These are phyloP conservation scores for Miltochrista miniata DNA, from an alignment of 2,888 invertebrate species.

Conservation along the genomic window DNA sequence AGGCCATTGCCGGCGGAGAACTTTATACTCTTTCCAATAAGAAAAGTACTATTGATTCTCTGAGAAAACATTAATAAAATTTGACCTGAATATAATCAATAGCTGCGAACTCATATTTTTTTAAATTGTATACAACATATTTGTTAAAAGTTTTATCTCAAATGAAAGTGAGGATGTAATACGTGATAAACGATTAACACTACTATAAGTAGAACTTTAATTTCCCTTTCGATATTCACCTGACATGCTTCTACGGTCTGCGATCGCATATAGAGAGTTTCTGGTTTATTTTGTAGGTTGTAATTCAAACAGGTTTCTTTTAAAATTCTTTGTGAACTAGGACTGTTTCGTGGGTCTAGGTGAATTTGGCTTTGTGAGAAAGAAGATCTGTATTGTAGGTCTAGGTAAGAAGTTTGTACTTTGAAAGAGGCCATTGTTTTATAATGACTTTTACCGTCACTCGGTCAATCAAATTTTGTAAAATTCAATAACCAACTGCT, in stretches of 20 bases:
- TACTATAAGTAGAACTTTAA: slow-evolving; percentile 30
- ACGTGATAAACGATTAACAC: slow-evolving; percentile 32
- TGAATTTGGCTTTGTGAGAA: slow-evolving; percentile 8
- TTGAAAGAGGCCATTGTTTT: too few species aligned
- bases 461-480: too few species aligned
- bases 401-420: too few species aligned
- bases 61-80: neutral
- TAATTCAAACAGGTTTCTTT: slow-evolving; percentile 18
- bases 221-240: slow-evolving; percentile 37
- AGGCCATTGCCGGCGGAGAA: too few species aligned
- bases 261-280: slow-evolving; percentile 6
- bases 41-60: too few species aligned
- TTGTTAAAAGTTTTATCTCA: slow-evolving; percentile 1
- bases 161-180: slow-evolving; percentile 36
- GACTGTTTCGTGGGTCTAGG: slow-evolving; percentile 17
- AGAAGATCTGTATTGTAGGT: neutral
- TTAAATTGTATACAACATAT: neutral
- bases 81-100: too few species aligned
- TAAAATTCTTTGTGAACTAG: slow-evolving; percentile 13
- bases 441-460: too few species aligned
- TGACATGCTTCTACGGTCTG: slow-evolving; percentile 19
- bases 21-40: too few species aligned
- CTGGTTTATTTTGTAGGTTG: slow-evolving; percentile 12
- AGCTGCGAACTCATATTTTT: too few species aligned
- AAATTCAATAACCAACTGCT: too few species aligned